phyloP scores from a whole-genome alignment of 2,888 invertebrate species.

The Ceraclea dissimilis region DNA sequence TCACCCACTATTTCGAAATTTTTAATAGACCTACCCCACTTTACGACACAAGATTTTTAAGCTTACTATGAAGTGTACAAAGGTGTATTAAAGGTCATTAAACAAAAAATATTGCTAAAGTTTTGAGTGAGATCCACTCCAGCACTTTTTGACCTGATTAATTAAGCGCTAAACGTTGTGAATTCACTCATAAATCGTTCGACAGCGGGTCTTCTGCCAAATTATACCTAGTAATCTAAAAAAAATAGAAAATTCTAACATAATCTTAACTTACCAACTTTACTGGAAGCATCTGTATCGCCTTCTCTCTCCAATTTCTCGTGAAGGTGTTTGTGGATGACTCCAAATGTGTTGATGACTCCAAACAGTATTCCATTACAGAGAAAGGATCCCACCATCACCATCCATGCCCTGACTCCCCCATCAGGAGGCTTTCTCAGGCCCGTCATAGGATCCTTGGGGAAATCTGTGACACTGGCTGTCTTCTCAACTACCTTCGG shows the following conservation, averaged over 20 bases:
- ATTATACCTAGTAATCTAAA: too few species aligned
- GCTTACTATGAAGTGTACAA: too few species aligned
- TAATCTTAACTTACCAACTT: conserved; percentile 62
- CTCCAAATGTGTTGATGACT: conserved; percentile 82
- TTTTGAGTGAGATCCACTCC: background rate
- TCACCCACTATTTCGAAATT: too few species aligned
- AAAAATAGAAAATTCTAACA: too few species aligned
- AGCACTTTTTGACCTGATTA: background rate
- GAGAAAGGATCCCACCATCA: conserved; percentile 77
- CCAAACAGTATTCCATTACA: conserved; percentile 88
- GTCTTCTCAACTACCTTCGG: conserved; percentile 30
- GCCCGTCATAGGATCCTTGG: conserved; percentile 27
- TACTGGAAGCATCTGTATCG: conserved; percentile 64
- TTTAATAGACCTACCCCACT: too few species aligned
- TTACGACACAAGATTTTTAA: too few species aligned
- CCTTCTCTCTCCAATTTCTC: conserved; percentile 55
- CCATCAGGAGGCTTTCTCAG: conserved; percentile 59
- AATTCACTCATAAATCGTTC: background rate
- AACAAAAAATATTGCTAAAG: too few species aligned
- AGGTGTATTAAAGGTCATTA: too few species aligned
- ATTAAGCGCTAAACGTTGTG: background rate
- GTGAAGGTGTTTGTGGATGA: conserved; percentile 65
- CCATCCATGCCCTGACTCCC: conserved; percentile 70
- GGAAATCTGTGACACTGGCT: conserved; percentile 18
- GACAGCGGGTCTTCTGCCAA: too few species aligned